These are phyloP conservation scores for Cettia cetti DNA, from an alignment of 2,113 vertebrate genomes.

Conservation along the genomic window DNA sequence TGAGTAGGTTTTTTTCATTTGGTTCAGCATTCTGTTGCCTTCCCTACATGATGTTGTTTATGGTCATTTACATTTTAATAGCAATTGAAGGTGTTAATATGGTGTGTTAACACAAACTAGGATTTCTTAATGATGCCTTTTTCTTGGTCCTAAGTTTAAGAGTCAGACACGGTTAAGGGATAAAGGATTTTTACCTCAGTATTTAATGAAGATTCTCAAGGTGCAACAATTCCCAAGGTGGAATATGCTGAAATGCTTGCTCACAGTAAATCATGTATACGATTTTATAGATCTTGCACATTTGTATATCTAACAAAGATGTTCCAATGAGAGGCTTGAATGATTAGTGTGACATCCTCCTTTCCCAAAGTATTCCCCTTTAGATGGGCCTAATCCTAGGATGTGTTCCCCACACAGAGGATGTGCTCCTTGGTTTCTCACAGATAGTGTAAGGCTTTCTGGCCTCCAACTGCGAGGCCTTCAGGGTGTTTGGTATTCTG, in stretches of 20 bases:
- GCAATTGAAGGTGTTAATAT: neutral
- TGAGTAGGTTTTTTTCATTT: slow-evolving; percentile 20
- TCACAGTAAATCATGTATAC: fast-evolving
- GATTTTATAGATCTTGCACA: neutral
- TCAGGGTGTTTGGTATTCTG: neutral
- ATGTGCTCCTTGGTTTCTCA: neutral
- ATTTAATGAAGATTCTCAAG: neutral
- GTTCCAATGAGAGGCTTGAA: neutral
- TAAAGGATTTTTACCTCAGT: neutral
- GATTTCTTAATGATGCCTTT: neutral
- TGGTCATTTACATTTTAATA: neutral
- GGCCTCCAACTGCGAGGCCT: neutral
- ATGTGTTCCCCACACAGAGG: no score
- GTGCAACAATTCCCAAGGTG: neutral
- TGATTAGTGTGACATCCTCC: no score
- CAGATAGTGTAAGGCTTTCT: neutral
- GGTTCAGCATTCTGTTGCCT: neutral
- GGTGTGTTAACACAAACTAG: neutral
- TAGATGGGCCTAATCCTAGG: neutral
- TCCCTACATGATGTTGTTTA: neutral
- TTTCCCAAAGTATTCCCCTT: neutral
- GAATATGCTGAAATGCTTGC: neutral
- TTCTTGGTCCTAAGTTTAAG: neutral
- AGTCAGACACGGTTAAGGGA: neutral
- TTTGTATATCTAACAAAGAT: neutral